These are phyloP conservation scores for Pelodiscus sinensis DNA, from an alignment of 2,113 vertebrate species.

Conservation along the genomic window DNA sequence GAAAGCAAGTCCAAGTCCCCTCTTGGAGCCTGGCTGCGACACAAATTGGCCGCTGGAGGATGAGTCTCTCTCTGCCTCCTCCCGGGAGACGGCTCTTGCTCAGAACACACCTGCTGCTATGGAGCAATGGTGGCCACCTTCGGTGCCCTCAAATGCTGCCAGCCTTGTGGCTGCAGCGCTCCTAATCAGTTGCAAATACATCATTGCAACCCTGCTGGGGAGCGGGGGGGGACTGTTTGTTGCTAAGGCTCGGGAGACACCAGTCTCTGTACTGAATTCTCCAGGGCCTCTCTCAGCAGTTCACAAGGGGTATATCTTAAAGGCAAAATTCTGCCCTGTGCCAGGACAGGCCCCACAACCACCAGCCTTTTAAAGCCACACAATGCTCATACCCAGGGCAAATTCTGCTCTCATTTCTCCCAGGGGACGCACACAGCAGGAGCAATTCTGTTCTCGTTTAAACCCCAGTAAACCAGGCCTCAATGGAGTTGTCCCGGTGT, in stretches of 20 bases:
- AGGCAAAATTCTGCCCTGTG: neutral
- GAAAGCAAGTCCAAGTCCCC: neutral
- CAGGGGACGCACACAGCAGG: neutral
- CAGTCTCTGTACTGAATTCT: neutral
- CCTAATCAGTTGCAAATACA: slow-evolving; percentile 34
- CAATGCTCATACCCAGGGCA: neutral
- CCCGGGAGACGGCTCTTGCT: neutral
- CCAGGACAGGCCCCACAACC: neutral
- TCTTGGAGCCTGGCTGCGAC: neutral
- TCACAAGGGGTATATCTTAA: neutral
- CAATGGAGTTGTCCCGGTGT: too few relatives aligned
- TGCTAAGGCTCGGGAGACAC: neutral
- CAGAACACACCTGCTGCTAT: neutral
- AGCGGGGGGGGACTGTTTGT: slow-evolving; percentile 44
- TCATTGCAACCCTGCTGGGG: slow-evolving; percentile 63
- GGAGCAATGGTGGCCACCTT: neutral
- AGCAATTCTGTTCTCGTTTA: neutral
- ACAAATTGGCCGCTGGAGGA: neutral
- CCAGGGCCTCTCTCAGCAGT: neutral
- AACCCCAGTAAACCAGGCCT: neutral
- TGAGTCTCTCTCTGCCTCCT: neutral
- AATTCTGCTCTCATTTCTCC: neutral
- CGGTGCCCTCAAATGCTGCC: slow-evolving; percentile 24
- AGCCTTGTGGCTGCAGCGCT: slow-evolving; percentile 40
- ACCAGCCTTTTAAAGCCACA: neutral